Evolutionary conservation across 2,888 invertebrate genomes (phyloP).

Genomic region (Lepetodrilus schrolli): DNA sequence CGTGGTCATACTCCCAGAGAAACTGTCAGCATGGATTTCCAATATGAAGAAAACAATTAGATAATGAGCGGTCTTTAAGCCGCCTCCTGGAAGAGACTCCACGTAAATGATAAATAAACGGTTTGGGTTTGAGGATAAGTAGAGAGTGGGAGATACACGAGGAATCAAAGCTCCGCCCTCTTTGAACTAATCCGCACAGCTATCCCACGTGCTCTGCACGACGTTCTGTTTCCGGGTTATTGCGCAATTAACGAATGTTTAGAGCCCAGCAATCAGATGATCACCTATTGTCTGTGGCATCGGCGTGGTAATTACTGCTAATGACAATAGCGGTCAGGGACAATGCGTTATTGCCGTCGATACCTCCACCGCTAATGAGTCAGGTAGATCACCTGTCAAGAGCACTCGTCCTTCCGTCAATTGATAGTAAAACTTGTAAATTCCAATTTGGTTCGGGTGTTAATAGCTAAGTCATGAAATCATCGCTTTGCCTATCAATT

Average conservation of each 20-base stretch:
- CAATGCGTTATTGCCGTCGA: slow-evolving; percentile 8
- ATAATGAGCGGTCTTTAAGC: neutral
- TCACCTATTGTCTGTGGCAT: neutral
- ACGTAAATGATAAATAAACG: slow-evolving; percentile 13
- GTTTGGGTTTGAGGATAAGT: neutral
- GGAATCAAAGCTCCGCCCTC: neutral
- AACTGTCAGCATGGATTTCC: neutral
- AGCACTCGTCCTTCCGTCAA: neutral
- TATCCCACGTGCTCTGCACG: neutral
- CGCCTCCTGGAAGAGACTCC: neutral
- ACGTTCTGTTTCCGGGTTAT: slow-evolving; percentile 12
- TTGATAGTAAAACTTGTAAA: slow-evolving; percentile 21
- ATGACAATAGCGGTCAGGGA: neutral
- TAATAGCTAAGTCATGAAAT: neutral
- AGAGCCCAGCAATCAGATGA: neutral
- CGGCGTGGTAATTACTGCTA: slow-evolving; percentile 18
- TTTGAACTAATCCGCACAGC: slow-evolving; percentile 4
- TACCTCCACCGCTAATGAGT: neutral
- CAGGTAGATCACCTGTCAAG: neutral
- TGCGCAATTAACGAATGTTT: slow-evolving; percentile 3
- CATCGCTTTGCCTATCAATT: neutral
- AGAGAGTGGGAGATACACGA: no score
- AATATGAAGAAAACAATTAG: slow-evolving; percentile 9
- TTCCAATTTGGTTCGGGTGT: slow-evolving; percentile 1
- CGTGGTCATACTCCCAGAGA: neutral